Conservation (phyloP, 2,797 vertebrate genomes). For the Eulemur coronatus region DNA sequence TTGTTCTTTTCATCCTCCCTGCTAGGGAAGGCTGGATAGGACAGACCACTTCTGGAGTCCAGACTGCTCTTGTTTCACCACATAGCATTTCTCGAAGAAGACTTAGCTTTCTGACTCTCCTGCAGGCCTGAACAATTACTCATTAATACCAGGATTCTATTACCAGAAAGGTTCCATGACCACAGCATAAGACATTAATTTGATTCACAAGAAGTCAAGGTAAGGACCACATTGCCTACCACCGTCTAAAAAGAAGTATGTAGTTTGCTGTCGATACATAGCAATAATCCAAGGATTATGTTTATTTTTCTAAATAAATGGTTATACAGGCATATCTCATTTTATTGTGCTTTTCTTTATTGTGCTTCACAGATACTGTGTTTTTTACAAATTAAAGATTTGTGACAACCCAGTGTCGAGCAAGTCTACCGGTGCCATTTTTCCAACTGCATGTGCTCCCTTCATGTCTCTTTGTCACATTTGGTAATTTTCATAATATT, state of each 20-base stretch:
- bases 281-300: background rate
- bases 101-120: background rate
- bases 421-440: background rate
- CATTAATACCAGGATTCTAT: background rate
- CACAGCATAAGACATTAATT: background rate
- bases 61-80: background rate
- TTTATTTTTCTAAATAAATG: background rate
- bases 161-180: background rate
- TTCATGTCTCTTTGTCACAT: background rate
- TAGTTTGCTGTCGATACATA: background rate
- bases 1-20: background rate
- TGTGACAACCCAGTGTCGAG: background rate
- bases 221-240: background rate
- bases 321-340: background rate
- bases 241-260: background rate
- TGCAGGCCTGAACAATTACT: background rate
- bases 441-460: background rate
- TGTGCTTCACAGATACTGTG: background rate
- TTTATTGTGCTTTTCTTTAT: background rate
- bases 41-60: rapidly evolving
- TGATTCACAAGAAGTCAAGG: background rate
- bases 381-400: background rate
- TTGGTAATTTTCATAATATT: background rate
- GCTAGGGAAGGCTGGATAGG: background rate
- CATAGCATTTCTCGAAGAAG: background rate